Percentiles rank a stretch among this genome's conserved stretches.
phyloP scores from a whole-genome alignment of 2,113 vertebrate genomes.

The Dasypus novemcinctus region DNA sequence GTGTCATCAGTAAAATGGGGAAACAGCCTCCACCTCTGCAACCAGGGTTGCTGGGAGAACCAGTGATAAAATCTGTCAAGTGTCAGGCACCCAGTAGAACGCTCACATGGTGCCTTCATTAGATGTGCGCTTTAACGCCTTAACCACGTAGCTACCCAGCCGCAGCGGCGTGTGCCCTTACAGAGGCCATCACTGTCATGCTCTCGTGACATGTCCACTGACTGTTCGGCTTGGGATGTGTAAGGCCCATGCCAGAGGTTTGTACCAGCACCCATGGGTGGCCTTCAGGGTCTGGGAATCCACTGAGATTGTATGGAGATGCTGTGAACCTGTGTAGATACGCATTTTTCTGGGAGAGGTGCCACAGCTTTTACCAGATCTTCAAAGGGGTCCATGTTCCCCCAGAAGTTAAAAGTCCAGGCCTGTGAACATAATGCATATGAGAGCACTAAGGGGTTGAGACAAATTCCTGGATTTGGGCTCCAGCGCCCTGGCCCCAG shows the following conservation, averaged over 20 bases:
- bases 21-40: not conserved
- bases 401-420: not conserved
- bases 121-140: not conserved
- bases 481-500: not conserved
- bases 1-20: not conserved
- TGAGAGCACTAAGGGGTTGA: not conserved
- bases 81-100: not conserved
- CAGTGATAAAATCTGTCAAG: not conserved
- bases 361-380: not conserved
- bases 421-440: not conserved
- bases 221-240: not conserved
- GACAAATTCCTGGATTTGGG: not conserved
- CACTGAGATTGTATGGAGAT: not conserved
- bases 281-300: not conserved
- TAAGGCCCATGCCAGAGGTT: not conserved
- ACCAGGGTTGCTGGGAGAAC: not conserved
- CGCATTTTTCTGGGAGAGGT: not conserved
- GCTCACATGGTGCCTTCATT: not conserved
- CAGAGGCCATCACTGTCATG: not conserved
- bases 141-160: not conserved
- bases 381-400: not conserved
- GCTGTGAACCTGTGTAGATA: not conserved
- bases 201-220: not conserved
- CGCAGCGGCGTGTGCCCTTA: not conserved
- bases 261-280: not conserved